Percentiles rank a stretch among this genome's conserved stretches.
Conservation (phyloP, 2,888 invertebrate species). For the Eristalinus aeneus region DNA sequence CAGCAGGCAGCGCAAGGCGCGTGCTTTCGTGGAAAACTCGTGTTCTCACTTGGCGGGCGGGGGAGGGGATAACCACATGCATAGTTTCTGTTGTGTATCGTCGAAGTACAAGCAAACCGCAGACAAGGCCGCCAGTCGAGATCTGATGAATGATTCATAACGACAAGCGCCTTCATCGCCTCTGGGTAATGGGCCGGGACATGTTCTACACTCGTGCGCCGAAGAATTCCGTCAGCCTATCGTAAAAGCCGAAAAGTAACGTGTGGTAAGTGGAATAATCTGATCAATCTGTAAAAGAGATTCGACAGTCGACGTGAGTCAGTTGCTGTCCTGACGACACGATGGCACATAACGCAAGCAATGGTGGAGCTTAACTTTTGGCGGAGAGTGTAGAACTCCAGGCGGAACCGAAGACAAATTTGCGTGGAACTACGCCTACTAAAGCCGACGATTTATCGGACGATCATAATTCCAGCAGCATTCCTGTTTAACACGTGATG, state of each 20-base stretch:
- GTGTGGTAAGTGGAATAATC: neutral
- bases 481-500: neutral
- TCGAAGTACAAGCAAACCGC: neutral
- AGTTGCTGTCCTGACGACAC: neutral
- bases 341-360: neutral
- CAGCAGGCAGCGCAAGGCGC: constrained; percentile 10
- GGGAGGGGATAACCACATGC: neutral
- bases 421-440: neutral
- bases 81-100: neutral
- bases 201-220: neutral
- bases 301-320: neutral
- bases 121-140: constrained; percentile 14
- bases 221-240: constrained; percentile 2
- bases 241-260: neutral
- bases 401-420: neutral
- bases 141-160: constrained; percentile 36
- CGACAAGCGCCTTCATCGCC: constrained; percentile 12
- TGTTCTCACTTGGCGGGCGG: neutral
- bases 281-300: neutral
- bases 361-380: neutral
- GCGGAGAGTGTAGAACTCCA: neutral
- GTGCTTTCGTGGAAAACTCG: constrained; percentile 27
- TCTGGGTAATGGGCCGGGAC: neutral
- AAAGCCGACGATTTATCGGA: neutral
- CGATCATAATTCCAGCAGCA: neutral